Evolutionary conservation across 2,797 vertebrate genomes (phyloP).

Genomic region (Okamejei kenojei): DNA sequence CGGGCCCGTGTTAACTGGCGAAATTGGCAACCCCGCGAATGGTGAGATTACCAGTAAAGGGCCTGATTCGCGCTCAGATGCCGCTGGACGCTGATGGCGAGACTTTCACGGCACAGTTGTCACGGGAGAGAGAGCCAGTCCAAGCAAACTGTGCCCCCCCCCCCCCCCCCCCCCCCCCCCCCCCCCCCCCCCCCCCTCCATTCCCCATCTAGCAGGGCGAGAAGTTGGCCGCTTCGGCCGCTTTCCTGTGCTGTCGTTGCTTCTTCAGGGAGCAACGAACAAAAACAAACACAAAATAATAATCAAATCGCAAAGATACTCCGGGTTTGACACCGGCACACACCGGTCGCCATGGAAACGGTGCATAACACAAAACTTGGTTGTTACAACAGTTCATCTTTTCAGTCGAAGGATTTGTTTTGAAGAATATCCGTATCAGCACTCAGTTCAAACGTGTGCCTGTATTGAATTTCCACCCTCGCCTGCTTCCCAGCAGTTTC

Average conservation of each 20-base stretch:
- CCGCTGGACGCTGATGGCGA: neutral
- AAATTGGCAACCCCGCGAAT: no score
- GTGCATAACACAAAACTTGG: neutral
- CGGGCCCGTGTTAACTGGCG: no score
- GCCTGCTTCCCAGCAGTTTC: neutral
- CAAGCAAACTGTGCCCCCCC: neutral
- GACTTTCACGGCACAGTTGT: neutral
- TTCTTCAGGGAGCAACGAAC: neutral
- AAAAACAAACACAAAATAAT: neutral
- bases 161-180: rapidly evolving
- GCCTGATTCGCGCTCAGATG: neutral
- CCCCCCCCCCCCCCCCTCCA: no score
- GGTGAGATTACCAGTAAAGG: neutral
- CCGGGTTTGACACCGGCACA: neutral
- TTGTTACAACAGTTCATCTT: neutral
- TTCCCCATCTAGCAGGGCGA: no score
- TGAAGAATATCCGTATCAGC: neutral
- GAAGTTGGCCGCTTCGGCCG: neutral
- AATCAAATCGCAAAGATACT: neutral
- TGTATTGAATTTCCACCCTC: neutral
- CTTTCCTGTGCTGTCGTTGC: neutral
- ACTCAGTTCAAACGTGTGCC: neutral
- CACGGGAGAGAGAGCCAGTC: neutral
- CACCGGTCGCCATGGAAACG: neutral
- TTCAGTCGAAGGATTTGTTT: neutral